Conservation (phyloP, 2,797 vertebrate species). For the Eutrigla gurnardus region DNA sequence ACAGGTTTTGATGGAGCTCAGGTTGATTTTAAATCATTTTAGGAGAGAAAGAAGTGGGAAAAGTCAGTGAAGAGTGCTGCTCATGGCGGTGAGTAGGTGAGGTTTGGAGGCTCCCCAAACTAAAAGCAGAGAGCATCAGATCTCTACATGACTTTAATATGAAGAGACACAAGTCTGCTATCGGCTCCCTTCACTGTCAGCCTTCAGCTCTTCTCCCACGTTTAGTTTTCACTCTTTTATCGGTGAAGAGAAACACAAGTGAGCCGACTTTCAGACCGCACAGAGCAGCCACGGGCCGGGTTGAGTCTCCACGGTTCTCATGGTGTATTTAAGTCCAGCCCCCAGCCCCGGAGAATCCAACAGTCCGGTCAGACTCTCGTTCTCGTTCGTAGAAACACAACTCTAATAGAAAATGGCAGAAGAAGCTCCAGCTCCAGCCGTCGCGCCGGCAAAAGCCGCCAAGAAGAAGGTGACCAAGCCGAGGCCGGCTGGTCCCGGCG, state of each 20-base stretch:
- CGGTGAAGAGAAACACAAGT: constrained; percentile 62
- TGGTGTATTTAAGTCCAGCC: constrained; percentile 41
- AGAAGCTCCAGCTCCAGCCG: constrained; percentile 27
- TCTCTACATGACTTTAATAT: background rate
- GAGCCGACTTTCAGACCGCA: background rate
- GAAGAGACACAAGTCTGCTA: constrained; percentile 16
- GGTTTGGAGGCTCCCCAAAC: constrained; percentile 20
- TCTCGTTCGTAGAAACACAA: background rate
- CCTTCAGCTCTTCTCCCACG: background rate
- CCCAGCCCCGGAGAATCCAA: background rate
- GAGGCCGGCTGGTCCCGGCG: background rate
- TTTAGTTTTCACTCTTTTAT: constrained; percentile 8
- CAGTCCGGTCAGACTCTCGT: background rate
- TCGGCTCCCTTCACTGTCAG: background rate
- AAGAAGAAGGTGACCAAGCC: constrained; percentile 33
- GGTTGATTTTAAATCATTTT: background rate
- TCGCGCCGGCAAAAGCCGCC: constrained; percentile 12
- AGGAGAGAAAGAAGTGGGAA: constrained; percentile 20
- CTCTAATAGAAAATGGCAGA: constrained; percentile 44
- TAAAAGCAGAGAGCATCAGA: background rate
- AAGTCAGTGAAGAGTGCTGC: background rate
- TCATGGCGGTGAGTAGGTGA: background rate
- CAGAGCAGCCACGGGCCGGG: background rate
- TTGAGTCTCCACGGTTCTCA: constrained; percentile 64
- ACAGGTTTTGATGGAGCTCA: background rate